Evolutionary conservation across 2,797 vertebrate species (phyloP).

Genomic region (Neosalanx taihuensis): DNA sequence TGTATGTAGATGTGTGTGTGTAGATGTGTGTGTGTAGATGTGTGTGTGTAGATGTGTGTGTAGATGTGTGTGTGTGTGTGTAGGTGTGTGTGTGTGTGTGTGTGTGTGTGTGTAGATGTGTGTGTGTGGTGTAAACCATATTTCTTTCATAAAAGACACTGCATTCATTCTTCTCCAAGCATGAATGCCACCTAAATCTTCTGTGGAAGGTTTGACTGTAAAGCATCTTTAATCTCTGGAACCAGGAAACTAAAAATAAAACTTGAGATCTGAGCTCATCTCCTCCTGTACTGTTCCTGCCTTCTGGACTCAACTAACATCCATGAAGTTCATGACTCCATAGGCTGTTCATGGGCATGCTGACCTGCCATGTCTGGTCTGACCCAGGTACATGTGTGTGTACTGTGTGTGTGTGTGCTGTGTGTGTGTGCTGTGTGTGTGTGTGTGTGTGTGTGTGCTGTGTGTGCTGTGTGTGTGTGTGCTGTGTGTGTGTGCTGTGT

Average conservation of each 20-base stretch:
- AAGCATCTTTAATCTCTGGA: constrained; percentile 59
- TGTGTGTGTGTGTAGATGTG: too few relatives aligned
- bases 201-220: constrained; percentile 61
- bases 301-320: neutral
- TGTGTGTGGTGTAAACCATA: neutral
- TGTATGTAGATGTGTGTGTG: too few relatives aligned
- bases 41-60: too few relatives aligned
- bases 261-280: constrained; percentile 20
- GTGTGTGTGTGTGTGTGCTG: neutral
- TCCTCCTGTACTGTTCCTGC: neutral
- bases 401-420: neutral
- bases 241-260: constrained; percentile 60
- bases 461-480: constrained; percentile 9
- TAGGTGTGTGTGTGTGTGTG: neutral
- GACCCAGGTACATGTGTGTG: neutral
- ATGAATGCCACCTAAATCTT: constrained; percentile 62
- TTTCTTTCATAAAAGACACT: constrained; percentile 54
- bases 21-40: too few relatives aligned
- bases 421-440: neutral
- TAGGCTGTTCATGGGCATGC: too few relatives aligned
- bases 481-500: constrained; percentile 22
- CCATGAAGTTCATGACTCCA: too few relatives aligned
- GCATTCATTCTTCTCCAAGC: constrained; percentile 43
- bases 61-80: too few relatives aligned
- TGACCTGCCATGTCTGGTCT: too few relatives aligned